Base-by-base conservation (phyloP, 2,797 vertebrate genomes). In the Cossypha dichroa region DNA sequence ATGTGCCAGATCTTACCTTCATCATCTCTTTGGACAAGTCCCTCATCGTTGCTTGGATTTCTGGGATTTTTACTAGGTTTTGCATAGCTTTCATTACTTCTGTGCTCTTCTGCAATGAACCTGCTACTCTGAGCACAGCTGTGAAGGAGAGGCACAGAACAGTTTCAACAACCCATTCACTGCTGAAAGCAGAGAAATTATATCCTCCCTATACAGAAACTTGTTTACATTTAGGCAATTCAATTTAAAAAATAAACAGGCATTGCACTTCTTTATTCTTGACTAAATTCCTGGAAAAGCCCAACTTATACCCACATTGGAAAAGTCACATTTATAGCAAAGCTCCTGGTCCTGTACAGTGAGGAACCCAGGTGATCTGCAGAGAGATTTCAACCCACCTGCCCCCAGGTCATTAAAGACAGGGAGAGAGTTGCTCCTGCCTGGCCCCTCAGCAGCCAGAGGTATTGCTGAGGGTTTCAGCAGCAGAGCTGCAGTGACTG, bases 61-160 rank as follows among this genome's bases (percentile, higher is more conserved):
- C 99, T 33, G 99, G 99, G 97, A 99, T 97, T 98, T 99, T 99
- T 45, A 99, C 97, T 9, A 99, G 97, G 78, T 73, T 99, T 95
- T 99, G 99, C 99, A 99, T 99, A 93, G 99, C 99, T 97, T 99
- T 99, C 99, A 99, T 99, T 80, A 99, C 99, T 83, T 99, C 99
- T 66, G 99, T 99, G 97, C 99, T 99, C 97, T 99, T 99, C 98
- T 99, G 99, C 82, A 99, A 63, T 4, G 99, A 98, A 10, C 99
- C 99, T 5, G 99, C 99, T 49, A 99, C 98, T 96, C 98, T 98
- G 36, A 99, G 94, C 23, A 99, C 95, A 93, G 99, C 99, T 99
- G 96, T 46, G 95, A 96, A 89, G 22, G 81, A 54, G 78, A 96
- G 41, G 48, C 43, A 79, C 0, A 68, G 64, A 73, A 82, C 56